These are phyloP conservation scores for Saturnia pavonia DNA, from an alignment of 2,888 invertebrate genomes.

Conservation along the genomic window DNA sequence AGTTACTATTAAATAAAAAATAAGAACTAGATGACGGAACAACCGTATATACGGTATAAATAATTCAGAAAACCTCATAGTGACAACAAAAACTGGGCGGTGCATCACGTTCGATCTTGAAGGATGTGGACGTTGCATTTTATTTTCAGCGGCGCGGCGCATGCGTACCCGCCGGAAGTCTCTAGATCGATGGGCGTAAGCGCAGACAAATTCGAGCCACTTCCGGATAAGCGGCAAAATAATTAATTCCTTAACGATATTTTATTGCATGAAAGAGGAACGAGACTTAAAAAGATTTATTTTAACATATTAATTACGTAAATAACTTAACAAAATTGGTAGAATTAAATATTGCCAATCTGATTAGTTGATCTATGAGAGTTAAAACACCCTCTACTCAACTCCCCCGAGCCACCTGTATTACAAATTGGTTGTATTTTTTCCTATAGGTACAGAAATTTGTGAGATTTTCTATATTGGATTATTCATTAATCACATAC, in stretches of 20 bases:
- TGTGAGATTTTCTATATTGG: too few relatives aligned
- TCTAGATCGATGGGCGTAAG: conserved; percentile 66
- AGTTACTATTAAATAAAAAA: too few relatives aligned
- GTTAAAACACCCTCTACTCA: not conserved
- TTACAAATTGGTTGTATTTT: not conserved
- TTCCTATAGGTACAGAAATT: not conserved
- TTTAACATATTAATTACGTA: not conserved
- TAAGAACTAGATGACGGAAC: too few relatives aligned
- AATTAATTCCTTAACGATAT: not conserved
- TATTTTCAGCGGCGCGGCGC: conserved; percentile 10
- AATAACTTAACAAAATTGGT: not conserved
- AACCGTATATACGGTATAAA: not conserved
- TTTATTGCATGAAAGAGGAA: not conserved
- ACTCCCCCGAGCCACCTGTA: not conserved
- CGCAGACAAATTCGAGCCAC: conserved; percentile 61
- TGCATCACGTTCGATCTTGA: not conserved
- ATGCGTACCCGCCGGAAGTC: conserved; percentile 50
- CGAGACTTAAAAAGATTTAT: not conserved
- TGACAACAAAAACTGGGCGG: not conserved
- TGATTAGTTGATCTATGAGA: not conserved
- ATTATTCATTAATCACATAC: too few relatives aligned
- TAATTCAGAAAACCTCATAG: not conserved
- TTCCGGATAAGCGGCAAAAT: conserved; percentile 50
- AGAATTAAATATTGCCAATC: not conserved
- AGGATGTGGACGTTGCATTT: not conserved